Evolutionary conservation across 2,113 vertebrate species (phyloP), one percentile per base, ranked within the genome.

Genomic region (Perca flavescens): DNA sequence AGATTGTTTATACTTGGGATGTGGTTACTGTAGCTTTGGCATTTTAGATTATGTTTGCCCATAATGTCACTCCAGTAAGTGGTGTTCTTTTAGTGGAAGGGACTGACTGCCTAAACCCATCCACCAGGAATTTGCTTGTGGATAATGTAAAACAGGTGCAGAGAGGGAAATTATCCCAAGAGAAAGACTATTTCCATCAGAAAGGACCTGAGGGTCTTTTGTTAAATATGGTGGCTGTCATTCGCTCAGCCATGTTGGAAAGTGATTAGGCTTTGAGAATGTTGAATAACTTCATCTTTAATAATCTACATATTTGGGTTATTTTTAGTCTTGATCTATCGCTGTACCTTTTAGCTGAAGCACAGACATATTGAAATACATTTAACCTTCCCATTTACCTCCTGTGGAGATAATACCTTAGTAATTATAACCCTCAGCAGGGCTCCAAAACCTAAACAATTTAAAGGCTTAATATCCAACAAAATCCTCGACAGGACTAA

Each of bases 381-480:
- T 86, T 91, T 93, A 92, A 92, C 90, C 91, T 92, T 86, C 73
- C 70, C 81, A 86, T 89, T 88, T 88, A 66, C 90, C 87, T 87
- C 92, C 87, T 50, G 66, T 76, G 58, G 88, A 43, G 90, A 88
- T 77, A 84, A 86, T 76, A 87, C 80, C 79, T 82, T 66, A 67
- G 90, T 92, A 90, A 94, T 92, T 93, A 91, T 70, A 88, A 89
- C 80, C 82, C 88, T 81, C 88, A 81, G 88, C 84, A 75, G 85
- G 83, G 64, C 31, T 69, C 16, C 62, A 25, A 60, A 86, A 66
- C 65, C 80, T 76, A 87, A 91, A 92, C 81, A 75, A 78, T 84
- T 85, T 82, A 80, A 90, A 79, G 81, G 53, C 62, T 85, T 78
- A 83, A 90, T 77, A 80, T 84, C 74, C 77, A 68, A 73, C 64